phyloP scores from a whole-genome alignment of 1,140 invertebrate species.

The Apis cerana region DNA sequence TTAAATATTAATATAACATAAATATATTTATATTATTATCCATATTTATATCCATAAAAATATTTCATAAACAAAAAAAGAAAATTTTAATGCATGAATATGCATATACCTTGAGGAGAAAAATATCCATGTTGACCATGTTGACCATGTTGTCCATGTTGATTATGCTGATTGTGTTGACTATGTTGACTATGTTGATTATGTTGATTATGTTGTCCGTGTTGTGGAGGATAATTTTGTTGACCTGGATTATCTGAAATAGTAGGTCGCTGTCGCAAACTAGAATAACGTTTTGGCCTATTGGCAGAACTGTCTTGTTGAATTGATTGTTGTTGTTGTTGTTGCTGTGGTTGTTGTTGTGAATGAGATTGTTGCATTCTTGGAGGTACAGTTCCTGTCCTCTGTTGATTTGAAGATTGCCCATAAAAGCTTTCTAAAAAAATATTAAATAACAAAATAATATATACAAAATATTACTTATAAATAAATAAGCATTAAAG shows the following conservation, averaged over 20 bases:
- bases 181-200: conserved; percentile 63
- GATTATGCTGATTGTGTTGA: conserved; percentile 65
- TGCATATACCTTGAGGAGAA: conserved; percentile 73
- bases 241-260: conserved; percentile 74
- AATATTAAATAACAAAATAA: background rate
- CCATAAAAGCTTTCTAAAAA: conserved; percentile 75
- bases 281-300: conserved; percentile 89
- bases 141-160: conserved; percentile 55
- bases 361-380: conserved; percentile 78
- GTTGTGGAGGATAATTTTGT: conserved; percentile 73
- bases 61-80: background rate
- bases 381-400: conserved; percentile 79
- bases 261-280: conserved; percentile 85
- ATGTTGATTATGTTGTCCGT: conserved; percentile 68
- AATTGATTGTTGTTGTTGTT: conserved; percentile 73
- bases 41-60: conserved; percentile 26
- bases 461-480: conserved; percentile 31
- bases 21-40: background rate
- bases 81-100: background rate
- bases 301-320: conserved; percentile 78
- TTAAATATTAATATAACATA: conserved; percentile 48
- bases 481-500: background rate
- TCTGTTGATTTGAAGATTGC: conserved; percentile 76
- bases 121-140: conserved; percentile 71
- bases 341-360: conserved; percentile 66